phyloP scores from a whole-genome alignment of 2,113 vertebrate species.

The Hemiscyllium ocellatum region DNA sequence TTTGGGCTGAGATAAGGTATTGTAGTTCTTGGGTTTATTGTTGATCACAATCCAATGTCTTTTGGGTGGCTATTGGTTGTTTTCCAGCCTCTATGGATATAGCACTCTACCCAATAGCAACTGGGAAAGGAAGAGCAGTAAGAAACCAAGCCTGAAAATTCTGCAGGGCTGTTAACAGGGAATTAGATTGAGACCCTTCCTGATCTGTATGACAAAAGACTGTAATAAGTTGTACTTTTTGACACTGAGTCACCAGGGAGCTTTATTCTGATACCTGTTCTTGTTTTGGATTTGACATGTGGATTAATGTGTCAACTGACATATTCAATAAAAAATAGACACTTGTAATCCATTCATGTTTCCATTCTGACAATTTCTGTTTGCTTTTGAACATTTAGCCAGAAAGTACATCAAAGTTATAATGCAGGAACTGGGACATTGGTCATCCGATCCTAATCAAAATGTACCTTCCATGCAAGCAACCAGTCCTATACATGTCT shows the following conservation, averaged over 20 bases:
- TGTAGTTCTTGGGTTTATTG: background rate
- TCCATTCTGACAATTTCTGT: too few species aligned
- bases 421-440: background rate
- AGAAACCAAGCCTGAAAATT: background rate
- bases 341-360: too few species aligned
- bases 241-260: background rate
- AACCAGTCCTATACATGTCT: background rate
- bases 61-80: background rate
- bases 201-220: background rate
- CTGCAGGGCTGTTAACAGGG: background rate
- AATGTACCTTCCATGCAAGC: background rate
- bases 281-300: too few species aligned
- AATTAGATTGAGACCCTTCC: background rate
- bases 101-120: background rate
- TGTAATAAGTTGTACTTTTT: background rate
- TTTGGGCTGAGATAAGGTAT: too few species aligned
- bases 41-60: background rate
- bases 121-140: background rate
- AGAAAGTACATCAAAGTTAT: background rate
- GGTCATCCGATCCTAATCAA: background rate
- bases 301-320: too few species aligned
- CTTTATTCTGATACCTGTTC: background rate
- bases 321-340: too few species aligned
- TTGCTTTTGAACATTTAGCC: too few species aligned
- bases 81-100: background rate